Base-by-base conservation (phyloP, 2,797 vertebrate species). In the Paratrypauchen microcephalus region DNA sequence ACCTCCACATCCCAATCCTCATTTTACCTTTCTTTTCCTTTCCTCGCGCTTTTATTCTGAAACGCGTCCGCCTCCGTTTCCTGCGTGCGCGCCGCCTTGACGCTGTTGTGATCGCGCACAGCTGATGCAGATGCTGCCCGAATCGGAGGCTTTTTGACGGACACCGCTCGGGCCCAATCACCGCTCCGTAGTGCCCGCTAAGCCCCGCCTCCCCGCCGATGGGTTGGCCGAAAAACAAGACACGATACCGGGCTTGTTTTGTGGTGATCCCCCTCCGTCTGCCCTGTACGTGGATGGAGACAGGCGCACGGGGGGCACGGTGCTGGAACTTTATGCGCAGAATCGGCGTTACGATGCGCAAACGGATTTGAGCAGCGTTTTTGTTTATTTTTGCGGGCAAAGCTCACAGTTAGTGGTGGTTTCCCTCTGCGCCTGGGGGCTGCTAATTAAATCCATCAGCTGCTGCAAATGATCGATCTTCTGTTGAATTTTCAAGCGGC, bases 121-220 rank as follows among this genome's bases (percentile, higher is more conserved):
- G 59, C 76, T 84, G 90, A 90, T 86, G 87, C 88, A 59, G 85
- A 79, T 71, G 81, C 82, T 79, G 83, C 15, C 69, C 36, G 80
- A 82, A 64, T 54, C 19, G 0, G 16, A 69, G 54, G 23, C 62
- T 24, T 48, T 69, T 76, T 87, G 87, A 94, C 79, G 81, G 93
- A 89, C 92, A 86, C 0, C 13, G 1, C 6, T 23, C 19, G 67
- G 61, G 28, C 59, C 92, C 91, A 93, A 93, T 92, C 58, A 63
- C 52, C 69, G 8, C 39, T 13, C 59, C 72, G 86, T 77, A 74
- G 76, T 76, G 74, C 30, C 1, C 15, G 26, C 47, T 13, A 45
- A 56, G 77, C 77, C 47, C 81, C 81, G 66, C 78, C 76, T 65
- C 24, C 15, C 70, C 66, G 81, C 30, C 23, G 56, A 59, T 65